Conservation (phyloP, 2,888 invertebrate species). For the Hirtodrosophila alboralis region DNA sequence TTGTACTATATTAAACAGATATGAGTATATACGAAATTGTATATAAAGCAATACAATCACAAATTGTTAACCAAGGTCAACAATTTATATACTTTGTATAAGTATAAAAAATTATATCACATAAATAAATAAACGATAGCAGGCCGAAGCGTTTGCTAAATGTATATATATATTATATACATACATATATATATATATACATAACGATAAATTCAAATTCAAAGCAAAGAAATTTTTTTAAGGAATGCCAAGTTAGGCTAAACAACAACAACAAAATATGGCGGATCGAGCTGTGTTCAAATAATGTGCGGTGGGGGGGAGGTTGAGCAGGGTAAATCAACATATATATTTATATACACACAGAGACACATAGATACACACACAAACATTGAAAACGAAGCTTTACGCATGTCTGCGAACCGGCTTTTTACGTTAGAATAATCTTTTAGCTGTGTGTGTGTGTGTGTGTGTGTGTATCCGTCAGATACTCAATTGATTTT, state of each 20-base stretch:
- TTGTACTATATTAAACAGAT: constrained; percentile 14
- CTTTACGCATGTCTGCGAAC: constrained; percentile 76
- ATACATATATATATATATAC: not conserved
- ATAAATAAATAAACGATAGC: constrained; percentile 23
- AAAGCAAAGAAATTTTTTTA: constrained; percentile 33
- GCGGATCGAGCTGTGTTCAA: constrained; percentile 43
- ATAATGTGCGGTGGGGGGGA: constrained; percentile 12
- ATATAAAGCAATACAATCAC: constrained; percentile 25
- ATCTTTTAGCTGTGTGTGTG: constrained; percentile 15
- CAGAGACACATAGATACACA: constrained; percentile 14
- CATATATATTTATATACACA: constrained; percentile 3
- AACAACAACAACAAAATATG: constrained; percentile 55
- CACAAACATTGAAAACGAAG: constrained; percentile 14
- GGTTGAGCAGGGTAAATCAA: constrained; percentile 5
- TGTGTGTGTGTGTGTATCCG: constrained; percentile 42
- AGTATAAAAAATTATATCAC: constrained; percentile 29
- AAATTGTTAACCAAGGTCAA: constrained; percentile 78
- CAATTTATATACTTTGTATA: constrained; percentile 32
- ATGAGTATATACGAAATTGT: constrained; percentile 3
- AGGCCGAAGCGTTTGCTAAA: constrained; percentile 12
- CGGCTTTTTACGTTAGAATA: constrained; percentile 73
- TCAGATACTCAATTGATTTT: constrained; percentile 47
- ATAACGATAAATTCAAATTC: constrained; percentile 34
- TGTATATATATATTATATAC: constrained; percentile 1
- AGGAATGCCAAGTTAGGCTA: constrained; percentile 36